phyloP scores from a whole-genome alignment of 2,888 invertebrate genomes.

The Monochamus alternatus region DNA sequence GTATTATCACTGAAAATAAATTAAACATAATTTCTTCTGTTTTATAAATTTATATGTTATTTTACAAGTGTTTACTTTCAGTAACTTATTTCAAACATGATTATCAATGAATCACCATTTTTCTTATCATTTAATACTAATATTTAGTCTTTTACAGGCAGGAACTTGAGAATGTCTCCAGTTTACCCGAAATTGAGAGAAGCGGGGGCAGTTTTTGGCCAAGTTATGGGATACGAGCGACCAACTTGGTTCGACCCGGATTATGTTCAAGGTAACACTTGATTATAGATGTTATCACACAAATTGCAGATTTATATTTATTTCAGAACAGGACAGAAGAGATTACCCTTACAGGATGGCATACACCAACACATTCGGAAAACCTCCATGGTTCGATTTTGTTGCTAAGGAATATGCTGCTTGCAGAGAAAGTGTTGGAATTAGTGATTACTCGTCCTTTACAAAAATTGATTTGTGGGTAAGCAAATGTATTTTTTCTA shows the following conservation, averaged over 20 bases:
- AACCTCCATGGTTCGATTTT: conserved; percentile 93
- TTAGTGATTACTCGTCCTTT: conserved; percentile 98
- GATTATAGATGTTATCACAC: background rate
- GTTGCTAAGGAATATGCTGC: conserved; percentile 93
- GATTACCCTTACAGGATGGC: conserved; percentile 79
- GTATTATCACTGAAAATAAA: too few species aligned
- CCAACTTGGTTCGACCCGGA: conserved; percentile 90
- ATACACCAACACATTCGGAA: conserved; percentile 88
- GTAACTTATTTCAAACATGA: too few species aligned
- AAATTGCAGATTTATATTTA: conserved; percentile 41
- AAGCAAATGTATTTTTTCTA: conserved; percentile 53
- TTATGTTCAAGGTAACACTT: conserved; percentile 64
- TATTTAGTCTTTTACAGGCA: conserved; percentile 66
- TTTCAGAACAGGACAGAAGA: conserved; percentile 56
- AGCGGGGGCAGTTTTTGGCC: conserved; percentile 95
- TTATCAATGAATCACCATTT: too few species aligned
- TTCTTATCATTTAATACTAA: too few species aligned
- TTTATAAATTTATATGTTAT: too few species aligned
- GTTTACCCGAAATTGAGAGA: conserved; percentile 93
- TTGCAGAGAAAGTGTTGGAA: conserved; percentile 92
- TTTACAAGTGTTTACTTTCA: too few species aligned
- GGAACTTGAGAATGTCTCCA: conserved; percentile 94
- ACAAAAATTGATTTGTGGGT: conserved; percentile 97
- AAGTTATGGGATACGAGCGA: conserved; percentile 98
- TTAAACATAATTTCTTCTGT: too few species aligned